Conservation (phyloP, 2,797 vertebrate species). For the Prionace glauca region DNA sequence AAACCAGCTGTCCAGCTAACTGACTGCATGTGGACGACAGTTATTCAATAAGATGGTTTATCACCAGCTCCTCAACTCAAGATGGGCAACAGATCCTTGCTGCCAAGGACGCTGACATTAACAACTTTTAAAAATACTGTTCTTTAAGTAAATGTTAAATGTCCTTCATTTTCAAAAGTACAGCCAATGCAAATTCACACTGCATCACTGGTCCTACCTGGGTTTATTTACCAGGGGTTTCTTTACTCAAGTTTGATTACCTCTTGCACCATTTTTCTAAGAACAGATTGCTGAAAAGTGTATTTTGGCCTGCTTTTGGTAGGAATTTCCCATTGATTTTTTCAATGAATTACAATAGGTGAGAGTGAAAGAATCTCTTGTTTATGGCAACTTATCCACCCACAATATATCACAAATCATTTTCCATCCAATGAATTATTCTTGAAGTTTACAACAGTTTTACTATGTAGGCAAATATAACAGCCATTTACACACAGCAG, state of each 20-base stretch:
- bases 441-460: not conserved
- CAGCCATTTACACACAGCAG: not conserved
- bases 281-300: not conserved
- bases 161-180: not conserved
- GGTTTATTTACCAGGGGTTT: not conserved
- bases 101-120: too few relatives aligned
- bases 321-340: not conserved
- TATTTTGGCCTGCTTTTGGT: not conserved
- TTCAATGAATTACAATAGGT: not conserved
- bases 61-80: too few relatives aligned
- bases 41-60: too few relatives aligned
- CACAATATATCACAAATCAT: not conserved
- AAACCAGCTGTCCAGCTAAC: too few relatives aligned
- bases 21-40: too few relatives aligned
- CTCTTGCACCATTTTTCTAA: not conserved
- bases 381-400: not conserved
- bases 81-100: too few relatives aligned
- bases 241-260: not conserved
- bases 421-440: not conserved
- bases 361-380: not conserved
- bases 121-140: not conserved
- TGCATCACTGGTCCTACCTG: not conserved
- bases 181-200: not conserved
- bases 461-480: not conserved
- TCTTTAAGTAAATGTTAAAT: not conserved